phyloP scores from a whole-genome alignment of 2,888 invertebrate species.

The Pinctada fucata region DNA sequence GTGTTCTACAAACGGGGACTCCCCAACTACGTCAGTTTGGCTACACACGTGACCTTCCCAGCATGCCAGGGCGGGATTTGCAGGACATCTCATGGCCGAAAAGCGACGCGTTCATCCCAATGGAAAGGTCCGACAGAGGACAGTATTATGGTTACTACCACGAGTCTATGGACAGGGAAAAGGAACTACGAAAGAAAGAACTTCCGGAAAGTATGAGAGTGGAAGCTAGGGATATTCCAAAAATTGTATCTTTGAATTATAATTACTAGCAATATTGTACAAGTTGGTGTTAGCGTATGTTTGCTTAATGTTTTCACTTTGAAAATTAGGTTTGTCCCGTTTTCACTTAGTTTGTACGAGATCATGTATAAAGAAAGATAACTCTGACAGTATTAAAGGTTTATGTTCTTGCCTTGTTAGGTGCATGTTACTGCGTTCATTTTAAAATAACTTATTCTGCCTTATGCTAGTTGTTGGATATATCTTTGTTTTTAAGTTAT shows the following conservation, averaged over 20 bases:
- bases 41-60: constrained; percentile 65
- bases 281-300: too few relatives aligned
- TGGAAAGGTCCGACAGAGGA: constrained; percentile 59
- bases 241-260: constrained; percentile 7
- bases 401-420: too few relatives aligned
- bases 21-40: constrained; percentile 61
- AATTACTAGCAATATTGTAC: too few relatives aligned
- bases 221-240: constrained; percentile 60
- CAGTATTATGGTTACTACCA: constrained; percentile 72
- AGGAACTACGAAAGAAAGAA: constrained; percentile 54
- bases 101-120: constrained; percentile 61
- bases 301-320: too few relatives aligned
- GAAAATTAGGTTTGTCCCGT: too few relatives aligned
- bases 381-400: too few relatives aligned
- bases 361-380: too few relatives aligned
- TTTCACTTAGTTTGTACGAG: too few relatives aligned
- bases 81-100: constrained; percentile 65
- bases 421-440: too few relatives aligned
- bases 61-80: constrained; percentile 63
- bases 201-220: constrained; percentile 58
- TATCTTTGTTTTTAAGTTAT: too few relatives aligned
- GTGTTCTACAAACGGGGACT: constrained; percentile 57
- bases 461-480: too few relatives aligned
- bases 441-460: too few relatives aligned
- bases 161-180: constrained; percentile 64